Percentiles rank a stretch among this genome's conserved stretches.
Evolutionary conservation across 1,140 invertebrate genomes (phyloP).

Genomic region (Euwallacea similis): DNA sequence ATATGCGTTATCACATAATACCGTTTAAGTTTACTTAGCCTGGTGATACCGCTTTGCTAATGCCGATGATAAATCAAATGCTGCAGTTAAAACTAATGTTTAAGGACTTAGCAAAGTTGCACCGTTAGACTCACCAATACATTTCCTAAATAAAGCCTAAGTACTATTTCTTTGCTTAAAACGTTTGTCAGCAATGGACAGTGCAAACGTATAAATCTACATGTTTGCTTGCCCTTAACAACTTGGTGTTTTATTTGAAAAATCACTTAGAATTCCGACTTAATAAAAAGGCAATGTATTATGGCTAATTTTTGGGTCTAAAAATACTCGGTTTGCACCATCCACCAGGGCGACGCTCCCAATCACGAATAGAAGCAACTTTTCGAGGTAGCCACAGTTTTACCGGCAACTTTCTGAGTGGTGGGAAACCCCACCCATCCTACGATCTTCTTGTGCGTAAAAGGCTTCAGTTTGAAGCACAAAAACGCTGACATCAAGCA

Average conservation of each 20-base stretch:
- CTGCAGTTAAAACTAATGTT: neutral
- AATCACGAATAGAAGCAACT: conserved; percentile 61
- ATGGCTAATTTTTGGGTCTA: too few relatives aligned
- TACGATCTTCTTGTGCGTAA: conserved; percentile 60
- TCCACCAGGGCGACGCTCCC: neutral
- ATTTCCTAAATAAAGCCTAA: conserved; percentile 7
- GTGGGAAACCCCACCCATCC: conserved; percentile 54
- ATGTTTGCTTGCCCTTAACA: neutral
- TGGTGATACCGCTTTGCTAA: conserved; percentile 8
- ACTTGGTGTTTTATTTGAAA: neutral
- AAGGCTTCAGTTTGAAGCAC: conserved; percentile 75
- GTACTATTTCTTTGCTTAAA: conserved; percentile 20
- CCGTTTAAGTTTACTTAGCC: conserved; percentile 5
- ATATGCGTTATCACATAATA: conserved; percentile 40
- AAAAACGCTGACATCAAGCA: conserved; percentile 82
- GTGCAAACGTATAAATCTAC: neutral
- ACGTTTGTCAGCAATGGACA: conserved; percentile 4
- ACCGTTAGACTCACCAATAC: conserved; percentile 13
- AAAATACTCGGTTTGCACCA: neutral
- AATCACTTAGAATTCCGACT: neutral
- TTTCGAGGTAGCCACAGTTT: conserved; percentile 48
- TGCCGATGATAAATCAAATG: neutral
- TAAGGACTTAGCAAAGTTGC: conserved; percentile 17
- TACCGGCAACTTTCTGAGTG: conserved; percentile 50
- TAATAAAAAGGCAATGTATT: neutral